These are phyloP conservation scores for Limnephilus marmoratus DNA, from an alignment of 2,888 invertebrate genomes.

Conservation along the genomic window DNA sequence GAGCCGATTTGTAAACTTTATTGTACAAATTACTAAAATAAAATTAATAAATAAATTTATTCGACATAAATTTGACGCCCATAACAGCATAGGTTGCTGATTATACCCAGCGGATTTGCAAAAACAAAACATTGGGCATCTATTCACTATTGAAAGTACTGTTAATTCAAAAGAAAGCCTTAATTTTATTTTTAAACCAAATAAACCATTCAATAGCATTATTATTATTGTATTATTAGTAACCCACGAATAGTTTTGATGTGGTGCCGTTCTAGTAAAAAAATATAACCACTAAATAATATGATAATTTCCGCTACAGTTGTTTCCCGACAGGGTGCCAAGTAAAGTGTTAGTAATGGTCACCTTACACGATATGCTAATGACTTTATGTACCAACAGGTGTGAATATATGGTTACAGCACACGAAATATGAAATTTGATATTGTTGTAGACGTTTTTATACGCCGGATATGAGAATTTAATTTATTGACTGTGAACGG, in stretches of 20 bases:
- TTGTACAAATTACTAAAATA: too few relatives aligned
- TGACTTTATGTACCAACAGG: not conserved
- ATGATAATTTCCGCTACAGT: not conserved
- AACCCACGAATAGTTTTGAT: not conserved
- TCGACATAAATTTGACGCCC: too few relatives aligned
- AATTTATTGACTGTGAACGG: not conserved
- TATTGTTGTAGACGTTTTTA: not conserved
- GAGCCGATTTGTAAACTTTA: too few relatives aligned
- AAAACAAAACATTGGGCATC: not conserved
- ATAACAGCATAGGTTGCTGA: too few relatives aligned
- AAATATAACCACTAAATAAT: not conserved
- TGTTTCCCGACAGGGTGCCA: conserved; percentile 5
- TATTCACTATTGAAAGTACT: not conserved
- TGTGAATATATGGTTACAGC: conserved; percentile 21
- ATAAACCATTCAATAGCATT: not conserved
- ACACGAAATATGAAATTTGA: not conserved
- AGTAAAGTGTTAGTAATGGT: conserved; percentile 40
- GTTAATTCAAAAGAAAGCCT: not conserved
- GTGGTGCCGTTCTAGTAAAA: not conserved
- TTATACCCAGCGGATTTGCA: too few relatives aligned
- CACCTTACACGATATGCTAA: conserved; percentile 39
- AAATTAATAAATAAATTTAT: too few relatives aligned
- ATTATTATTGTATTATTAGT: not conserved
- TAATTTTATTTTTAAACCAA: not conserved
- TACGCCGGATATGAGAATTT: not conserved